Conservation (phyloP, 2,888 invertebrate species). For the Cephus runcator region DNA sequence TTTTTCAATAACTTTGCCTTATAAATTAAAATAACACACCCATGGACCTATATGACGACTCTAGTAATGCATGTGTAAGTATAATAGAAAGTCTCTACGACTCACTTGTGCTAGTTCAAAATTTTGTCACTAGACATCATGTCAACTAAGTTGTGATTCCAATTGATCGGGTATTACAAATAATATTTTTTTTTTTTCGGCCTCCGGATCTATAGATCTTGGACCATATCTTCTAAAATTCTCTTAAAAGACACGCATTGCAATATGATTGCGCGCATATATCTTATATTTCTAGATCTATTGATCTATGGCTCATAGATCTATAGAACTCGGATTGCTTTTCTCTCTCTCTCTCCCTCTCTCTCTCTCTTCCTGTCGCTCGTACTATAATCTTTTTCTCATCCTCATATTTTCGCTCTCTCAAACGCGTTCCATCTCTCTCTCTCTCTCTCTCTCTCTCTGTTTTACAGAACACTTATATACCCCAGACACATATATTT, state of each 20-base stretch:
- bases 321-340: constrained; percentile 37
- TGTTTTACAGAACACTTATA: constrained; percentile 52
- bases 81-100: background rate
- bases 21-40: background rate
- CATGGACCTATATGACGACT: background rate
- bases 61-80: background rate
- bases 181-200: constrained; percentile 6
- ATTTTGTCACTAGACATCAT: background rate
- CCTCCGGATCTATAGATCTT: constrained; percentile 37
- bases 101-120: background rate
- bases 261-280: background rate
- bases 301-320: constrained; percentile 33
- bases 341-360: background rate
- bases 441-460: constrained; percentile 30
- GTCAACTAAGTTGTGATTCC: background rate
- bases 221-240: constrained; percentile 29
- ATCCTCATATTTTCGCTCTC: constrained; percentile 17
- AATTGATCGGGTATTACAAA: background rate
- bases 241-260: constrained; percentile 26
- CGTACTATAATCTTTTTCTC: constrained; percentile 3
- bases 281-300: constrained; percentile 44
- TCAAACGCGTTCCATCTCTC: constrained; percentile 24
- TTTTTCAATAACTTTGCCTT: background rate
- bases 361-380: constrained; percentile 13
- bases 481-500: constrained; percentile 57